Evolutionary conservation across 2,797 vertebrate species (phyloP).

Genomic region (Ptychadena robeensis): DNA sequence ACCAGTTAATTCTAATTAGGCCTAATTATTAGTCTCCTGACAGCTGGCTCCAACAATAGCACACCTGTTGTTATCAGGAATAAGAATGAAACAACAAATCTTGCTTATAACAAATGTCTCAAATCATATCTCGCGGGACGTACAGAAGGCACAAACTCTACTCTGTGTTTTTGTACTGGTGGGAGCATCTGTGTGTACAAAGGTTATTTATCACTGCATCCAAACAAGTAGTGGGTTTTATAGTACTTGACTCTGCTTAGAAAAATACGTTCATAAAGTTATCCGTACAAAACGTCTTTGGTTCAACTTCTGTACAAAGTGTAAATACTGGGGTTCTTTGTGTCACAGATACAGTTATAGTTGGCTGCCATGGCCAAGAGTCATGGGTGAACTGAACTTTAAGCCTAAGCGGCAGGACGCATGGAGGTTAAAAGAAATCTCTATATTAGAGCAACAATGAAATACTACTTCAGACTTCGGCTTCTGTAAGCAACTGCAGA

Average conservation of each 20-base stretch:
- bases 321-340: too few relatives aligned
- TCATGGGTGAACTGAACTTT: neutral
- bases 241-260: neutral
- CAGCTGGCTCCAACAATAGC: slow-evolving; percentile 62
- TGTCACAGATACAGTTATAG: neutral
- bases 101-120: slow-evolving; percentile 60
- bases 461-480: too few relatives aligned
- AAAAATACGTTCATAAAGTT: neutral
- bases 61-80: slow-evolving; percentile 60
- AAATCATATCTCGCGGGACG: slow-evolving; percentile 53
- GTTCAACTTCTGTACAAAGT: too few relatives aligned
- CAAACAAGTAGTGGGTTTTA: neutral
- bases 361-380: neutral
- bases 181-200: slow-evolving; percentile 53
- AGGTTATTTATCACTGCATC: slow-evolving; percentile 38
- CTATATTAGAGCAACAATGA: neutral
- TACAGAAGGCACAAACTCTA: slow-evolving; percentile 29
- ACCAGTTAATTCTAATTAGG: slow-evolving; percentile 62
- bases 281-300: neutral
- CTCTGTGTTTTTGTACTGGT: slow-evolving; percentile 30
- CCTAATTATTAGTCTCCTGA: slow-evolving; percentile 64
- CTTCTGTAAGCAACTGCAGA: too few relatives aligned
- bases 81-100: slow-evolving; percentile 62
- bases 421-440: neutral
- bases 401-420: neutral